Evolutionary conservation across 1,140 invertebrate species (phyloP).

Genomic region (Magallana ariakensis): DNA sequence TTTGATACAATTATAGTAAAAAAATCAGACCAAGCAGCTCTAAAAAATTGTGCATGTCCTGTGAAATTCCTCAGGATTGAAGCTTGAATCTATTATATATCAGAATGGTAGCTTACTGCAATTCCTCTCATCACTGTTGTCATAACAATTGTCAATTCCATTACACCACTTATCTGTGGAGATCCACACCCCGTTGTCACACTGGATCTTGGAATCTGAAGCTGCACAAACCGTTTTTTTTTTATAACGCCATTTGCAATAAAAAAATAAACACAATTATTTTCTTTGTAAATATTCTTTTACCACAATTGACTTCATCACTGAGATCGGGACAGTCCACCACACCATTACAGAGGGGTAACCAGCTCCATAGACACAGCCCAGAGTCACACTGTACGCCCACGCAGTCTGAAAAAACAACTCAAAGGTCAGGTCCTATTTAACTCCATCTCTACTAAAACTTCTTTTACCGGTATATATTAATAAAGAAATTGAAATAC

Average conservation of each 20-base stretch:
- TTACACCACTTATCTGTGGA: conserved; percentile 67
- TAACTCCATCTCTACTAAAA: too few relatives aligned
- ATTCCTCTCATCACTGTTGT: conserved; percentile 75
- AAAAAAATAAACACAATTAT: too few relatives aligned
- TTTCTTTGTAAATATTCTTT: too few relatives aligned
- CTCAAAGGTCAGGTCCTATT: too few relatives aligned
- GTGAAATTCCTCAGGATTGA: too few relatives aligned
- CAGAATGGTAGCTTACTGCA: conserved; percentile 61
- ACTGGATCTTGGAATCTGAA: conserved; percentile 46
- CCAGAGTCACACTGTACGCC: conserved; percentile 68
- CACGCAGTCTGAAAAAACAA: conserved; percentile 65
- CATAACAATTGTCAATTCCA: conserved; percentile 75
- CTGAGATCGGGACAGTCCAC: conserved; percentile 71
- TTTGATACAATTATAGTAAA: too few relatives aligned
- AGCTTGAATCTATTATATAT: too few relatives aligned
- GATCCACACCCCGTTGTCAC: conserved; percentile 66
- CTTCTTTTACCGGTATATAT: too few relatives aligned
- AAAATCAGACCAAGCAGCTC: too few relatives aligned
- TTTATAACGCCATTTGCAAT: too few relatives aligned
- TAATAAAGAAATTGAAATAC: too few relatives aligned
- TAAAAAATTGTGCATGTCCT: too few relatives aligned
- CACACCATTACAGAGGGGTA: conserved; percentile 58
- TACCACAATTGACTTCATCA: conserved; percentile 73
- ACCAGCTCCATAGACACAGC: conserved; percentile 67
- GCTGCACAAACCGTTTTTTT: neutral